phyloP scores from a whole-genome alignment of 2,888 invertebrate genomes.

The Drepanosiphum platanoidis region DNA sequence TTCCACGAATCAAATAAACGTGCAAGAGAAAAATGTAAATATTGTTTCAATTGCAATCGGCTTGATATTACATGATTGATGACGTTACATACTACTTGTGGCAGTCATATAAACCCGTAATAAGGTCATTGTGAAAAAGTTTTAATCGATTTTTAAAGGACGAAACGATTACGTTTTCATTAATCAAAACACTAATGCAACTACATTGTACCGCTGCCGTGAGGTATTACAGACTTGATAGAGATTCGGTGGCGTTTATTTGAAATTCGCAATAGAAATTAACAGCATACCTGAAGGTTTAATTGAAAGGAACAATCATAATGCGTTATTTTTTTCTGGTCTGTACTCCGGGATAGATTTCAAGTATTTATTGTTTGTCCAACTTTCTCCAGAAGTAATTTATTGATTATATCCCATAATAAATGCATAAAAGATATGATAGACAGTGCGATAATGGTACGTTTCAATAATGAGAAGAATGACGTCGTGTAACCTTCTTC shows the following conservation, averaged over 20 bases:
- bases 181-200: background rate
- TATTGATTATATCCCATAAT: background rate
- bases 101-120: background rate
- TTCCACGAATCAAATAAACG: background rate
- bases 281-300: background rate
- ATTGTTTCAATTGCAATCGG: background rate
- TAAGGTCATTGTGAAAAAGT: constrained; percentile 30
- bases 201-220: no score
- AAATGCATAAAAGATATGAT: background rate
- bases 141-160: constrained; percentile 42
- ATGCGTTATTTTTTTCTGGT: background rate
- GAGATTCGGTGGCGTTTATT: background rate
- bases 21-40: background rate
- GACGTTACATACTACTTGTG: background rate
- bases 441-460: constrained; percentile 9
- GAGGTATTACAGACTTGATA: background rate
- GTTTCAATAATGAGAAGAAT: constrained; percentile 17
- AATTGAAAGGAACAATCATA: constrained; percentile 12
- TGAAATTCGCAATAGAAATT: background rate
- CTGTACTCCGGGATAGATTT: background rate
- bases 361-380: background rate
- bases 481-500: constrained; percentile 23
- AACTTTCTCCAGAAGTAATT: constrained; percentile 21
- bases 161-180: constrained; percentile 27
- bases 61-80: background rate